Conservation (phyloP, 2,888 invertebrate genomes). For the Cerastis rubricosa region DNA sequence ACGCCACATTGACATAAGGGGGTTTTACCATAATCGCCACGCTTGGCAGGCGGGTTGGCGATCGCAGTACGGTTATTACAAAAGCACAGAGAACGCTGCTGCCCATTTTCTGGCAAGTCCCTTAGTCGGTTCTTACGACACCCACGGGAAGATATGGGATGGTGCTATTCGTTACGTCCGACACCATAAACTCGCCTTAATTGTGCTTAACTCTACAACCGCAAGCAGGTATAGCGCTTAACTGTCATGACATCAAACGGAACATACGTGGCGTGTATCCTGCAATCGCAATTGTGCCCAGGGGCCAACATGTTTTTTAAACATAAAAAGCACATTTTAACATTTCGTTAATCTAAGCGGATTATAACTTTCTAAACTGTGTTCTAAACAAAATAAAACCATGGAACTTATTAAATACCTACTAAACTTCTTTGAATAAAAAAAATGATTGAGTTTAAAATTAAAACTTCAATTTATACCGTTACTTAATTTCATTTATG, state of each 20-base stretch:
- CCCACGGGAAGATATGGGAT: too few relatives aligned
- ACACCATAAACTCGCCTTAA: background rate
- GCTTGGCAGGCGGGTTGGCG: too few relatives aligned
- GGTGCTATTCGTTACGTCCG: too few relatives aligned
- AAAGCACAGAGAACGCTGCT: too few relatives aligned
- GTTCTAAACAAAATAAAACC: background rate
- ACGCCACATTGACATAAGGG: too few relatives aligned
- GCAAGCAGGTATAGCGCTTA: background rate
- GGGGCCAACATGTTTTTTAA: background rate
- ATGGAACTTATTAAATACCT: background rate
- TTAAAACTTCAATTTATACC: slow-evolving; percentile 23
- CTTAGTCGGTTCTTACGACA: too few relatives aligned
- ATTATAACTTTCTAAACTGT: background rate
- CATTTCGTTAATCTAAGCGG: background rate
- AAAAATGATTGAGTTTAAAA: background rate
- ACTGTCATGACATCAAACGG: background rate
- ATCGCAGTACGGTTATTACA: too few relatives aligned
- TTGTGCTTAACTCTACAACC: background rate
- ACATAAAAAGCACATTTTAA: background rate
- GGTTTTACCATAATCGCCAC: too few relatives aligned
- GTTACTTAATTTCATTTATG: slow-evolving; percentile 28
- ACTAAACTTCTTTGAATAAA: background rate
- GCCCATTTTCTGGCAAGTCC: too few relatives aligned
- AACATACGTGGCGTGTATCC: background rate
- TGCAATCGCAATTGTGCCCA: background rate